Conservation (phyloP, 2,888 invertebrate genomes). For the Heteropelma amictum region DNA sequence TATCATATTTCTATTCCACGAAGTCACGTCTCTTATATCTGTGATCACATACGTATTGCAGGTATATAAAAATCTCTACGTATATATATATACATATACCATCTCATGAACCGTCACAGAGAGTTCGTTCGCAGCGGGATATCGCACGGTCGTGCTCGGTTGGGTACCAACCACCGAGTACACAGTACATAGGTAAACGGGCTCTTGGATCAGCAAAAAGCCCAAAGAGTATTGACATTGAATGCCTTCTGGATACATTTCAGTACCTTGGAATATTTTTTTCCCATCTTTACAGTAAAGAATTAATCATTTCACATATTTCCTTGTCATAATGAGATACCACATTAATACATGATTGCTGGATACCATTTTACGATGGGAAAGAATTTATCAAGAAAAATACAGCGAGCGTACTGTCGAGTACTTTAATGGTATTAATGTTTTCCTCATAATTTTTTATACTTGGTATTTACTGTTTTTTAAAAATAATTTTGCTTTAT, state of each 20-base stretch:
- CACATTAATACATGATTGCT: not conserved
- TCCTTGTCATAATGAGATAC: slow-evolving; percentile 7
- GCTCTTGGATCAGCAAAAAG: slow-evolving; percentile 10
- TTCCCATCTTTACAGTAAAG: not conserved
- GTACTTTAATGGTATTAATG: too few relatives aligned
- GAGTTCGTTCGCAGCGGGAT: slow-evolving; percentile 42
- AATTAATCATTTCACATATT: slow-evolving; percentile 29
- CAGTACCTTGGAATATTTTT: not conserved
- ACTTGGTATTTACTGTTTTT: too few relatives aligned
- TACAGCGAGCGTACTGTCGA: slow-evolving; percentile 31
- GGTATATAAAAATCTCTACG: not conserved
- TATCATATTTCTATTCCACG: slow-evolving; percentile 47
- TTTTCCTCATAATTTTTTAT: too few relatives aligned
- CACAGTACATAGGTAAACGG: slow-evolving; percentile 9
- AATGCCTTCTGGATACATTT: not conserved
- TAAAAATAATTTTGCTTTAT: too few relatives aligned
- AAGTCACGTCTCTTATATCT: slow-evolving; percentile 25
- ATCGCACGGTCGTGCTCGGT: slow-evolving; percentile 38
- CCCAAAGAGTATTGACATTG: slow-evolving; percentile 15
- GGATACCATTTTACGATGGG: too few relatives aligned
- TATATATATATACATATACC: not conserved
- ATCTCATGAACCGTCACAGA: slow-evolving; percentile 29
- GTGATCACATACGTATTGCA: slow-evolving; percentile 9
- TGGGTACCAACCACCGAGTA: slow-evolving; percentile 23
- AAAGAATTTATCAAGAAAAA: slow-evolving; percentile 35